Percentiles rank a stretch among this genome's conserved stretches.
Conservation (phyloP, 2,113 vertebrate genomes). For the Poecile atricapillus region DNA sequence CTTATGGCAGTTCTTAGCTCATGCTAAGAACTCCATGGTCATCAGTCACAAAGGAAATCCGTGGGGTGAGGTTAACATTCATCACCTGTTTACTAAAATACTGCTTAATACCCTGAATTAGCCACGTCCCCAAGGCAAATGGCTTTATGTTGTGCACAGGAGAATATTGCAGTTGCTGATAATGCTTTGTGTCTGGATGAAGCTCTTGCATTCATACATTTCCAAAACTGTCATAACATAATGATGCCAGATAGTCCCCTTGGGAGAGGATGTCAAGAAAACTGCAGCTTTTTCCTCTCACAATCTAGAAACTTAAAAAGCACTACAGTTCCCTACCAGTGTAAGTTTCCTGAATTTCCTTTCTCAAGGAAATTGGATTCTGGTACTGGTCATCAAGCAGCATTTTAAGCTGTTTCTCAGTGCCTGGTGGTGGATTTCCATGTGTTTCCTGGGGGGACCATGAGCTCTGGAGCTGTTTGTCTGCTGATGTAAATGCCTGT, state of each 20-base stretch:
- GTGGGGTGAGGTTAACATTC: neutral
- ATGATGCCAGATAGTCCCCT: neutral
- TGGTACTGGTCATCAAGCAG: neutral
- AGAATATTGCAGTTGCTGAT: neutral
- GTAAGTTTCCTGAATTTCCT: neutral
- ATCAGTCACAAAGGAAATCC: neutral
- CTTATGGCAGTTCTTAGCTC: neutral
- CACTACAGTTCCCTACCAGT: neutral
- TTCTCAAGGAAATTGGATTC: neutral
- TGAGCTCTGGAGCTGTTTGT: neutral
- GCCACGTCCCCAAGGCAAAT: neutral
- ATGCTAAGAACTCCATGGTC: neutral
- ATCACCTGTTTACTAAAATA: neutral
- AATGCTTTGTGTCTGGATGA: neutral
- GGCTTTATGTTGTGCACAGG: neutral
- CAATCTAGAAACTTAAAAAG: neutral
- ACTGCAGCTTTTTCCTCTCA: neutral
- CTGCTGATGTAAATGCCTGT: fast-evolving
- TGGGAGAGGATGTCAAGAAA: neutral
- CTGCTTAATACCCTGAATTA: neutral
- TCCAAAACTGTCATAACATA: neutral
- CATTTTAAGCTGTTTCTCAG: neutral
- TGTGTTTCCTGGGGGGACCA: neutral
- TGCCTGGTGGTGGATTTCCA: neutral
- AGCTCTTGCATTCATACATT: neutral